These are phyloP conservation scores for Merluccius polli DNA, from an alignment of 2,797 vertebrate genomes.

Conservation along the genomic window DNA sequence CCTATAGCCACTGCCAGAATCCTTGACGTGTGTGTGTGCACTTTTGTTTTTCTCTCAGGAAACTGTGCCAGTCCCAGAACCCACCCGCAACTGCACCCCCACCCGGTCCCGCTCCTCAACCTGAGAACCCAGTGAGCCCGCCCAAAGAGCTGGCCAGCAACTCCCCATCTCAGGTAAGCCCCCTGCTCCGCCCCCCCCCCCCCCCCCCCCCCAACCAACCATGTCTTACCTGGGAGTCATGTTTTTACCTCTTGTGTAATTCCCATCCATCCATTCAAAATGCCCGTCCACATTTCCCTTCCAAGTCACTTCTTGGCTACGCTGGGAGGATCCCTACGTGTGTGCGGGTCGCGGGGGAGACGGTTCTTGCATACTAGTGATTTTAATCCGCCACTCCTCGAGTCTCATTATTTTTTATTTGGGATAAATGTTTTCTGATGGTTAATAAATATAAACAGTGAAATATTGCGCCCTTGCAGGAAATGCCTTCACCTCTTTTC, in stretches of 20 bases:
- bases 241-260: too few relatives aligned
- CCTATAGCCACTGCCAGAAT: neutral
- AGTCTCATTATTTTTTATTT: too few relatives aligned
- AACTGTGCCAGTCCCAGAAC: conserved; percentile 81
- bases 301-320: too few relatives aligned
- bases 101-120: conserved; percentile 37
- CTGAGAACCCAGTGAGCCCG: conserved; percentile 77
- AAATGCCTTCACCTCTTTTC: neutral
- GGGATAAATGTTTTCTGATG: too few relatives aligned
- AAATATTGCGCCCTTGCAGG: neutral
- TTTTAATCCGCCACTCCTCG: too few relatives aligned
- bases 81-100: conserved; percentile 36
- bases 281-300: too few relatives aligned
- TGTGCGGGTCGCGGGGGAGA: too few relatives aligned
- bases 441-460: neutral
- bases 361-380: too few relatives aligned
- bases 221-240: too few relatives aligned
- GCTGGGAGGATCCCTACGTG: too few relatives aligned
- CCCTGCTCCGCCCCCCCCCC: neutral
- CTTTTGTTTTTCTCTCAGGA: conserved; percentile 69
- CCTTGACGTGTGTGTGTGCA: conserved; percentile 5
- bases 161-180: conserved; percentile 78
- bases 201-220: neutral
- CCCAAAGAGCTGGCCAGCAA: conserved; percentile 80
- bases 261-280: too few relatives aligned